These are phyloP conservation scores for Synergus gifuensis DNA, from an alignment of 2,888 invertebrate species.

Conservation along the genomic window DNA sequence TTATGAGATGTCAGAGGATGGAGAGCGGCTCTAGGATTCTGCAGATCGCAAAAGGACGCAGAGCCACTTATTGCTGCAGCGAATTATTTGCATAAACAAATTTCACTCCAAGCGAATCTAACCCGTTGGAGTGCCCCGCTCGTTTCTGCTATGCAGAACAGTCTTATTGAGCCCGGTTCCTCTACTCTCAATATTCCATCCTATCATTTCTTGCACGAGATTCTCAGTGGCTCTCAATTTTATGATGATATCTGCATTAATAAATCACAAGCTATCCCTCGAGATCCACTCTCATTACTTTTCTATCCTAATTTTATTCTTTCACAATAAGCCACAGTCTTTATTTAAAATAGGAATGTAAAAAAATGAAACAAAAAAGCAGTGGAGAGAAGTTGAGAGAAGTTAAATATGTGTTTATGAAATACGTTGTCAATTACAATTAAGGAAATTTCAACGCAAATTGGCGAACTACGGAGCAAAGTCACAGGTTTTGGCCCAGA, in stretches of 20 bases:
- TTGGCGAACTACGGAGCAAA: neutral
- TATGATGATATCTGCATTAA: neutral
- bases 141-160: slow-evolving; percentile 58
- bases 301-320: neutral
- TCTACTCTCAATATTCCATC: slow-evolving; percentile 22
- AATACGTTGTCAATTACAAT: neutral
- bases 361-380: too few species aligned
- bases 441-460: neutral
- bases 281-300: neutral
- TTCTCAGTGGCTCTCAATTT: slow-evolving; percentile 39
- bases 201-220: slow-evolving; percentile 37
- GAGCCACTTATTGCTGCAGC: slow-evolving; percentile 61
- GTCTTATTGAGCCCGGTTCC: slow-evolving; percentile 51
- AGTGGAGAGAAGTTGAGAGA: too few species aligned
- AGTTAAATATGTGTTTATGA: neutral
- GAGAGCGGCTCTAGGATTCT: slow-evolving; percentile 80
- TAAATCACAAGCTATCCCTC: neutral
- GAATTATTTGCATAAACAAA: slow-evolving; percentile 72
- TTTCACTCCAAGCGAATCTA: slow-evolving; percentile 64
- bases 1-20: slow-evolving; percentile 55
- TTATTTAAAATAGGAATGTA: neutral
- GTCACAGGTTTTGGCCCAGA: neutral
- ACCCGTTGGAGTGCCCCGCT: slow-evolving; percentile 58
- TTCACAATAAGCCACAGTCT: neutral
- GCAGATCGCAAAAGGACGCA: slow-evolving; percentile 78